phyloP scores from a whole-genome alignment of 1,140 invertebrate species.

The Agraylea sexmaculata region DNA sequence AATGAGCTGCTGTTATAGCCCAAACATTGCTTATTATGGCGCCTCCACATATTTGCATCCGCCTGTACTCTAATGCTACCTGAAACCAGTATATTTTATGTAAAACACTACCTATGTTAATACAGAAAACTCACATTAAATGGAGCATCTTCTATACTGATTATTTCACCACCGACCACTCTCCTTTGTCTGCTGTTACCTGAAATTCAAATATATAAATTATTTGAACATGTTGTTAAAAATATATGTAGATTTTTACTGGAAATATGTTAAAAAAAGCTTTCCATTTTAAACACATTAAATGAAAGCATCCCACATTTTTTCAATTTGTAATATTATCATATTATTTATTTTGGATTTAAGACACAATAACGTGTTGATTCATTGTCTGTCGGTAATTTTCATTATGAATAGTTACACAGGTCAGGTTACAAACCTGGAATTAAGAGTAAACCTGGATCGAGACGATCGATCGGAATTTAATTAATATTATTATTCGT shows the following conservation, averaged over 20 bases:
- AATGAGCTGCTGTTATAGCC: conserved; percentile 41
- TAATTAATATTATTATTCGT: no score
- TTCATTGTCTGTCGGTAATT: no score
- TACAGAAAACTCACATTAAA: conserved; percentile 9
- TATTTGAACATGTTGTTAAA: conserved; percentile 3
- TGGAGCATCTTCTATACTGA: conserved; percentile 7
- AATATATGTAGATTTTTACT: conserved; percentile 3
- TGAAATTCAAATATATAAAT: no score
- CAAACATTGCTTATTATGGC: conserved; percentile 28
- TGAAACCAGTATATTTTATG: conserved; percentile 14
- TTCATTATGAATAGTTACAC: no score
- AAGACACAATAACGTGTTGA: no score
- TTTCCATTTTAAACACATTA: conserved; percentile 24
- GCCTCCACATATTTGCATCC: conserved; percentile 26
- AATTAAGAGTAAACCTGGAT: no score
- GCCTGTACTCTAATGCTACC: conserved; percentile 22
- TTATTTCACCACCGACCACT: conserved; percentile 7
- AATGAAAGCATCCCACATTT: no score
- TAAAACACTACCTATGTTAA: not conserved
- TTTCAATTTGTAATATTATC: not conserved
- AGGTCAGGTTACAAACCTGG: no score
- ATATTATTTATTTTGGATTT: no score
- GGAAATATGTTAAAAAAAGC: conserved; percentile 4
- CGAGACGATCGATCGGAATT: no score
- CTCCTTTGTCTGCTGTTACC: conserved; percentile 7